Base-by-base conservation (phyloP, 2,888 invertebrate species). In the Fragum sueziense region DNA sequence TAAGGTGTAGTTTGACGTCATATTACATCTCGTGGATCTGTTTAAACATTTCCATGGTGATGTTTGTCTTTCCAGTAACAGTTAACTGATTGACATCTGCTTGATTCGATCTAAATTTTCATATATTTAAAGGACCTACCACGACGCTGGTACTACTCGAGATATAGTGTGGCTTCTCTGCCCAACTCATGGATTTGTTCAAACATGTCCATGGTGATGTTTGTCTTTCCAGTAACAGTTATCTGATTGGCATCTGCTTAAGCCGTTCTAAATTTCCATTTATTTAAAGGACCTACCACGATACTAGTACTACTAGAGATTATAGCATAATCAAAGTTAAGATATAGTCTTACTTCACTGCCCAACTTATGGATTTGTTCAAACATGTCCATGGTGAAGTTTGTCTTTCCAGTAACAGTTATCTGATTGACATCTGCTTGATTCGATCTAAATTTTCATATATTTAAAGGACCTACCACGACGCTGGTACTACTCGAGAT, bases 171-270 rank as follows among this genome's bases (percentile, higher is more conserved):
- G 20, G 82, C 80, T 6, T 33, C 25, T 0, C 77, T 84, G 62
- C 86, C 88, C 14, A 76, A 67, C 1, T 62, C 67, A 59, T 86
- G 84, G 9, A 86, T 76, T 59, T 78, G 74, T 20, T 71, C 41
- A 80, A 87, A 90, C 85, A 89, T 86, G 33, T 88, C 80, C 72
- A 78, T 57, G 9, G 85, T 85, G 70, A 85, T 86, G 67, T 83
- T 70, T 0, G 83, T 65, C 65, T 88, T 85, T 0, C 76, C 74
- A 1, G 84, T 77, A n/a, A n/a, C n/a, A n/a, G n/a, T n/a, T n/a
- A n/a, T n/a, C n/a, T n/a, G n/a, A n/a, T n/a, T n/a, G n/a, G n/a
- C n/a, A n/a, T n/a, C n/a, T n/a, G n/a, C n/a, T n/a, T n/a, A n/a
- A n/a, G n/a, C n/a, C n/a, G n/a, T n/a, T n/a, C n/a, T n/a, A n/a